Percentiles rank a stretch among this genome's conserved stretches.
Conservation (phyloP, 2,888 invertebrate species). For the Dolichopus griseipennis region DNA sequence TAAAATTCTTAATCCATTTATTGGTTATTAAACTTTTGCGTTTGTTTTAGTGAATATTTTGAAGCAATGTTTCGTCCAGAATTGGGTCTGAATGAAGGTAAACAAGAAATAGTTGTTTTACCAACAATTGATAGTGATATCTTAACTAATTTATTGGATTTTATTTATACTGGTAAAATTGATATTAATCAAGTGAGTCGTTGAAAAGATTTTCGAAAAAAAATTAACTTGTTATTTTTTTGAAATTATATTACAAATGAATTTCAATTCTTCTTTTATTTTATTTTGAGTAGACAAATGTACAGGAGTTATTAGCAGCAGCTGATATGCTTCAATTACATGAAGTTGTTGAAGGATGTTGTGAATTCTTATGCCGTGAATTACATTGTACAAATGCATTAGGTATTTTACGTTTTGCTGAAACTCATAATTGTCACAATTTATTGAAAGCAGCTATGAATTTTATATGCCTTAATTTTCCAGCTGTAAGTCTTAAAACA, state of each 20-base stretch:
- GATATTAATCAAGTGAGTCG: slow-evolving; percentile 39
- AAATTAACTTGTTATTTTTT: neutral
- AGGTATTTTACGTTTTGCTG: slow-evolving; percentile 85
- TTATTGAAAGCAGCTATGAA: slow-evolving; percentile 67
- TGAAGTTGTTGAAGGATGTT: slow-evolving; percentile 75
- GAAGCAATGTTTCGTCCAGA: slow-evolving; percentile 83
- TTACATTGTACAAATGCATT: slow-evolving; percentile 80
- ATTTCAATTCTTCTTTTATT: neutral
- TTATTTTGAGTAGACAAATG: slow-evolving; percentile 63
- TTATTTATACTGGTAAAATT: slow-evolving; percentile 72
- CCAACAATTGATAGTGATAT: slow-evolving; percentile 68
- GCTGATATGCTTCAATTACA: slow-evolving; percentile 86
- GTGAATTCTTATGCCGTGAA: slow-evolving; percentile 74
- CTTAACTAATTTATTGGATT: slow-evolving; percentile 69
- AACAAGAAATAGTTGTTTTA: slow-evolving; percentile 69
- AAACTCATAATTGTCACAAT: slow-evolving; percentile 73
- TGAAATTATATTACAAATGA: neutral
- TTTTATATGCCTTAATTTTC: slow-evolving; percentile 79
- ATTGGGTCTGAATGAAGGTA: slow-evolving; percentile 67
- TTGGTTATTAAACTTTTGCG: neutral
- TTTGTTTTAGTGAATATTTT: slow-evolving; percentile 58
- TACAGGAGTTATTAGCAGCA: slow-evolving; percentile 79
- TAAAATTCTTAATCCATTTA: neutral
- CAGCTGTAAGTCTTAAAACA: slow-evolving; percentile 53
- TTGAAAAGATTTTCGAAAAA: neutral